phyloP scores from a whole-genome alignment of 2,113 vertebrate species.

The Porphyrio hochstetteri region DNA sequence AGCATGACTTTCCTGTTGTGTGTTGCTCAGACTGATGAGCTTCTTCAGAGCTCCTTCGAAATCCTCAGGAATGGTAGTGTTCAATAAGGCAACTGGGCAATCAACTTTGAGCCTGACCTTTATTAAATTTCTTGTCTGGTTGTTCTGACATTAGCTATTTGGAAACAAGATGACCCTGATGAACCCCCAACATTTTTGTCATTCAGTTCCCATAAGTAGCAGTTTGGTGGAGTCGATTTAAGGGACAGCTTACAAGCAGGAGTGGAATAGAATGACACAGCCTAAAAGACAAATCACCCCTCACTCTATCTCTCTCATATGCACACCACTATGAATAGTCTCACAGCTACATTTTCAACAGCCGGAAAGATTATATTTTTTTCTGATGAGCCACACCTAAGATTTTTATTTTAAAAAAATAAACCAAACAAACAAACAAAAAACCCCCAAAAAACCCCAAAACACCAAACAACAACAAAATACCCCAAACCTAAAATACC shows the following conservation, averaged over 20 bases:
- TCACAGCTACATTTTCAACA: neutral
- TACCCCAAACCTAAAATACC: neutral
- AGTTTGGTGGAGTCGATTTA: neutral
- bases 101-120: neutral
- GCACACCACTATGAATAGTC: neutral
- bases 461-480: no score
- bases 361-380: neutral
- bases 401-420: neutral
- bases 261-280: neutral
- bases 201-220: neutral
- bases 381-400: neutral
- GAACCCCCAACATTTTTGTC: neutral
- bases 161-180: neutral
- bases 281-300: neutral
- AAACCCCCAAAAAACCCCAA: no score
- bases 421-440: no score
- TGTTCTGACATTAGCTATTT: neutral
- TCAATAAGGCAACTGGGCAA: neutral
- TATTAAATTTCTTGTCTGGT: neutral
- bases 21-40: neutral
- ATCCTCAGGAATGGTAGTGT: neutral
- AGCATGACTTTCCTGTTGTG: neutral
- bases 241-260: neutral
- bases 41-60: neutral
- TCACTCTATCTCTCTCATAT: neutral